Base-by-base conservation (phyloP, 1,140 invertebrate species). In the Zeugodacus cucurbitae region DNA sequence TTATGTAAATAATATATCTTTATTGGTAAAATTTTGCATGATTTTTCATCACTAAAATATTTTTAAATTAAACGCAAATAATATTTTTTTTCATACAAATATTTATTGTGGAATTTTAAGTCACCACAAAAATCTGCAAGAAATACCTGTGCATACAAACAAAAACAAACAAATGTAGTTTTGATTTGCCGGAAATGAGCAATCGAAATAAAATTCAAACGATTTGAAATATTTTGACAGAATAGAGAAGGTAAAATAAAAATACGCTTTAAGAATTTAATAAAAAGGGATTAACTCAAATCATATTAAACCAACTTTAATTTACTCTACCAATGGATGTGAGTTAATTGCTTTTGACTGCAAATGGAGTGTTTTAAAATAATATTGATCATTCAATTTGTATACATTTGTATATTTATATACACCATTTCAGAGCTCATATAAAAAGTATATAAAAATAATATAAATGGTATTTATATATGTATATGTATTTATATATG, bases 291-390 rank as follows among this genome's bases (percentile, higher is more conserved):
- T 70, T 32, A 32, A 29, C 29, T 70, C 26, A 70, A 17, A 17
- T 34, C 11, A 34, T 70, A 70, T 70, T 62, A 62, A 67, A 67
- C 7, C 32, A 32, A 17, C 64, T 32, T 34, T 34, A 4, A 32
- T 67, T 32, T 67, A 67, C 29, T 67, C n/a, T 26, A 67, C 44
- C 74, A 48, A 10, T 48, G 5, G 10, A 48, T 82, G 10, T 29
- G 41, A 82, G 74, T 82, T 74, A 41, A 74, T 74, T 74, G 34
- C 67, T 74, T 74, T 48, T 17, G 74, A 82, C 11, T 82, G 41
- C 74, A 82, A 82, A 82, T 82, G 74, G 44, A 82, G 22, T 82
- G 22, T 82, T 82, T 82, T 26, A 82, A 82, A 82, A 82, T 54
- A 82, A 48, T 48, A 82, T 48, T 48, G 34, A 74, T 20, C 74